These are phyloP conservation scores for Lepeophtheirus salmonis DNA, from an alignment of 1,140 invertebrate genomes.

Conservation along the genomic window DNA sequence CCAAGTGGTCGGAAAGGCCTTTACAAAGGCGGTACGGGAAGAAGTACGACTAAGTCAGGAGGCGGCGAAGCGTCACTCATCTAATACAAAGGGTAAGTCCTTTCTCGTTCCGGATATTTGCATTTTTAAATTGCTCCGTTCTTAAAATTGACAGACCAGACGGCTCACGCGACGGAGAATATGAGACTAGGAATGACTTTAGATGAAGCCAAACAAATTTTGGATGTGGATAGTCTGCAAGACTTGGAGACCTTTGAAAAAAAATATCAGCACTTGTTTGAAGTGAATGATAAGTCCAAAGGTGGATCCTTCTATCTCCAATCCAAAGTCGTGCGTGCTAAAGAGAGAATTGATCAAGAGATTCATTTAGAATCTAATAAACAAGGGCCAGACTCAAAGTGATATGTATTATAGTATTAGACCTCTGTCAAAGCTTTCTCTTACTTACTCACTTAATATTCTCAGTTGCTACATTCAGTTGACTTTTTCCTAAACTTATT, in stretches of 20 bases:
- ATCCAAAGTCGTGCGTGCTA: slow-evolving; percentile 85
- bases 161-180: slow-evolving; percentile 50
- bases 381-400: not conserved
- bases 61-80: slow-evolving; percentile 14
- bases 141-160: slow-evolving; percentile 38
- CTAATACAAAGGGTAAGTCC: not conserved
- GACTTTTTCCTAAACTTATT: too few species aligned
- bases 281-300: slow-evolving; percentile 72
- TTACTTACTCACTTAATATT: too few species aligned
- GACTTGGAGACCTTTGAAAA: slow-evolving; percentile 48
- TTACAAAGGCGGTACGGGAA: slow-evolving; percentile 65
- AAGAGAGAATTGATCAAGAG: slow-evolving; percentile 73
- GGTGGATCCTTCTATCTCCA: slow-evolving; percentile 94
- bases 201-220: slow-evolving; percentile 79
- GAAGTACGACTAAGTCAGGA: slow-evolving; percentile 27
- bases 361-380: slow-evolving; percentile 23
- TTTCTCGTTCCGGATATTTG: too few species aligned
- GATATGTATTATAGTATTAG: too few species aligned
- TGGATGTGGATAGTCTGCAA: slow-evolving; percentile 57
- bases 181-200: slow-evolving; percentile 56
- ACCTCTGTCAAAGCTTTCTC: too few species aligned
- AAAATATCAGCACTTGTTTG: slow-evolving; percentile 72
- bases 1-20: slow-evolving; percentile 68
- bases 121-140: not conserved
- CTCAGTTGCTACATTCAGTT: too few species aligned